phyloP scores from a whole-genome alignment of 2,113 vertebrate genomes.

The Scomber colias region DNA sequence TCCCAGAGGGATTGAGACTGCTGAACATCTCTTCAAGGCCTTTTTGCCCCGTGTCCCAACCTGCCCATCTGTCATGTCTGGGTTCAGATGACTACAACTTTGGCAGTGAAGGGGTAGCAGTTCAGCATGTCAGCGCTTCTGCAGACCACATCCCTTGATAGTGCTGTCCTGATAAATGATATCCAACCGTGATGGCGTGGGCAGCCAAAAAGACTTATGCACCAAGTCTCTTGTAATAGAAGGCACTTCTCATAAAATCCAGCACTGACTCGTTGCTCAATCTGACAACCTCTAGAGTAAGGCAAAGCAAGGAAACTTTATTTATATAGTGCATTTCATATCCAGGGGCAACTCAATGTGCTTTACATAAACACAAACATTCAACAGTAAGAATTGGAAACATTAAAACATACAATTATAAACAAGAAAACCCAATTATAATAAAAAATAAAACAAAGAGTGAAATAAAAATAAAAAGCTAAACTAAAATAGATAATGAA shows the following conservation, averaged over 20 bases:
- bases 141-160: slow-evolving; percentile 63
- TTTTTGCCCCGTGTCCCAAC: slow-evolving; percentile 23
- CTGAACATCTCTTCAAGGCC: slow-evolving; percentile 27
- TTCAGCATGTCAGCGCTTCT: slow-evolving; percentile 71
- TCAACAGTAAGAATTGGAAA: too few species aligned
- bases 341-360: too few species aligned
- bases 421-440: too few species aligned
- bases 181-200: slow-evolving; percentile 54
- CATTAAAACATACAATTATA: too few species aligned
- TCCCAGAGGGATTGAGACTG: slow-evolving; percentile 9
- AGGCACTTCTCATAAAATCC: slow-evolving; percentile 60
- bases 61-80: slow-evolving; percentile 64
- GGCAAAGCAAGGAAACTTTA: too few species aligned
- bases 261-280: slow-evolving; percentile 33
- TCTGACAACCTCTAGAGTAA: slow-evolving; percentile 32
- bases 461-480: too few species aligned
- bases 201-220: slow-evolving; percentile 57
- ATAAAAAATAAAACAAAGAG: too few species aligned
- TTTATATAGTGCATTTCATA: too few species aligned
- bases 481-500: too few species aligned
- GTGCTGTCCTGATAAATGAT: slow-evolving; percentile 71
- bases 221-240: slow-evolving; percentile 46
- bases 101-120: slow-evolving; percentile 53
- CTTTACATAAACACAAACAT: too few species aligned
- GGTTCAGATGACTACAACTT: slow-evolving; percentile 59